phyloP scores from a whole-genome alignment of 2,113 vertebrate species.

The Xiphophorus couchianus region DNA sequence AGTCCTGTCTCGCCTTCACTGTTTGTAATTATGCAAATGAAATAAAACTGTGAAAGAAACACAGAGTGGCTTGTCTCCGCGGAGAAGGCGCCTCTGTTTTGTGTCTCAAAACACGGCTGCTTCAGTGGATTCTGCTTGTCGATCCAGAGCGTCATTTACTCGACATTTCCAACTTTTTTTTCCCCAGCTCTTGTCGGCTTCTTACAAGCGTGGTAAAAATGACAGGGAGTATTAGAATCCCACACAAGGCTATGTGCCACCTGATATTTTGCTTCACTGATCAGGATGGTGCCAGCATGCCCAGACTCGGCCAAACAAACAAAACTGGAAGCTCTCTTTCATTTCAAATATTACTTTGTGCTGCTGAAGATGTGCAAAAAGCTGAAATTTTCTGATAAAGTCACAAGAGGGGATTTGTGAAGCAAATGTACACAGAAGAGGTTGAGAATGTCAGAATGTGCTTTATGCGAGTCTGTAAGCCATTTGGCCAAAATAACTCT shows the following conservation, averaged over 20 bases:
- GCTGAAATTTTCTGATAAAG: conserved; percentile 23
- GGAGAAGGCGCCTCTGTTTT: neutral
- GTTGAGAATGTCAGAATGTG: conserved; percentile 37
- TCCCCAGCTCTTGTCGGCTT: conserved; percentile 1
- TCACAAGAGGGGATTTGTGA: conserved; percentile 12
- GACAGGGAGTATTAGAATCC: conserved; percentile 8
- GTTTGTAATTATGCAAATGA: conserved; percentile 22
- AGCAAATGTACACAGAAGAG: conserved; percentile 23
- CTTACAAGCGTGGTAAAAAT: conserved; percentile 40
- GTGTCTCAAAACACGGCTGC: neutral
- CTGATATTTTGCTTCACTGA: conserved; percentile 40
- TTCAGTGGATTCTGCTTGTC: conserved; percentile 5
- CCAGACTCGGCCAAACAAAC: conserved; percentile 41
- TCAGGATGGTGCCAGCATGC: conserved; percentile 31
- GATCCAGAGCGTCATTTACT: conserved; percentile 3
- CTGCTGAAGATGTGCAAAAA: conserved; percentile 48
- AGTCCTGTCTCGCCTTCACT: neutral
- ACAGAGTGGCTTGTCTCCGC: neutral
- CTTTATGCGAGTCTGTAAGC: conserved; percentile 27
- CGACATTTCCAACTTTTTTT: neutral
- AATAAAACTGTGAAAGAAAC: neutral
- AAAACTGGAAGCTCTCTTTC: conserved; percentile 10
- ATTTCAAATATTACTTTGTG: conserved; percentile 49
- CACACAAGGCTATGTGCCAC: conserved; percentile 22
- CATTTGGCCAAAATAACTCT: conserved; percentile 27